Conservation (phyloP, 2,888 invertebrate genomes). For the Eilema depressum region DNA sequence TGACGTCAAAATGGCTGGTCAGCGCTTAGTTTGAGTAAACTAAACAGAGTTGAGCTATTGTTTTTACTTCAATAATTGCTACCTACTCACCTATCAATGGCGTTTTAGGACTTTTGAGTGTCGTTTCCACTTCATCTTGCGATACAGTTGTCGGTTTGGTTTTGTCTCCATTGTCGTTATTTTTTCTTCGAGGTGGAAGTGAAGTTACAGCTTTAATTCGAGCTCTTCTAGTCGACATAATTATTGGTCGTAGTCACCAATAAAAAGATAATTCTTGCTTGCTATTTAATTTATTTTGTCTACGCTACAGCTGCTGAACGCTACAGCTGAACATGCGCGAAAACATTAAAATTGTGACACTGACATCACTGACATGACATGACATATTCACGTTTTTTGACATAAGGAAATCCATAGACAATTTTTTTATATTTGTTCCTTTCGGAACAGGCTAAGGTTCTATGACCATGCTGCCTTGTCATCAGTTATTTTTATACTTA, state of each 20-base stretch:
- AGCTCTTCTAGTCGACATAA: slow-evolving; percentile 89
- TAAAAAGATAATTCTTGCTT: background rate
- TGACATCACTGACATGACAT: background rate
- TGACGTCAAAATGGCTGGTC: too few relatives aligned
- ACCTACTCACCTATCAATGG: too few relatives aligned
- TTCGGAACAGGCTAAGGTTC: too few relatives aligned
- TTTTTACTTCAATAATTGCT: too few relatives aligned
- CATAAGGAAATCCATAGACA: background rate
- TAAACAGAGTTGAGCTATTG: too few relatives aligned
- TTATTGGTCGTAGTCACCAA: slow-evolving; percentile 4
- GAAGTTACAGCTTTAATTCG: slow-evolving; percentile 92
- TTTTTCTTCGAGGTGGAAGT: slow-evolving; percentile 86
- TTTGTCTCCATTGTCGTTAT: slow-evolving; percentile 62
- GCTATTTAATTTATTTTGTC: background rate
- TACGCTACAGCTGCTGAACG: background rate
- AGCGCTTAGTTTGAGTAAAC: too few relatives aligned
- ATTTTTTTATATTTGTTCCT: too few relatives aligned
- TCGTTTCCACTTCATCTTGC: slow-evolving; percentile 58
- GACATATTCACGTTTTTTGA: background rate
- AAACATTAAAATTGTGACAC: background rate
- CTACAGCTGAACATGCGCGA: background rate
- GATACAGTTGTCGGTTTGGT: slow-evolving; percentile 52
- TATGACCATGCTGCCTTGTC: too few relatives aligned
- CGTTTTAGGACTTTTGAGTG: slow-evolving; percentile 60
- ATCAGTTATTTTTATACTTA: too few relatives aligned